These are phyloP conservation scores for Leucophenga varia DNA, from an alignment of 1,140 invertebrate genomes.

Conservation along the genomic window DNA sequence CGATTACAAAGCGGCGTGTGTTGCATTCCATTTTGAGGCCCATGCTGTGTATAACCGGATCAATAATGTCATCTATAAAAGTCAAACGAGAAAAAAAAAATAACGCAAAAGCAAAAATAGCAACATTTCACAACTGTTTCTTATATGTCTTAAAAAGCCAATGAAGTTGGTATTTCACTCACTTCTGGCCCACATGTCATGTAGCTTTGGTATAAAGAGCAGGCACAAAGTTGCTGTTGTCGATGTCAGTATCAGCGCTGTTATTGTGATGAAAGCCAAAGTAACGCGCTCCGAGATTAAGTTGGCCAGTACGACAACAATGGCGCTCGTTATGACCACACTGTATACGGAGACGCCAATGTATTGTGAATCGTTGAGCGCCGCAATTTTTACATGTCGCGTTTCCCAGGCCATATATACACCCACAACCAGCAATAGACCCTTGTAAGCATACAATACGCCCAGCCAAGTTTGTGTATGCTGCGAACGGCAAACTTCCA, in stretches of 20 bases:
- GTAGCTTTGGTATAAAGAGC: constrained; percentile 82
- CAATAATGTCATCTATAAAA: constrained; percentile 67
- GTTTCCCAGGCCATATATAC: constrained; percentile 99
- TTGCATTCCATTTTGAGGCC: constrained; percentile 86
- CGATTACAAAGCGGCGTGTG: constrained; percentile 73
- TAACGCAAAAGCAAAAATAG: neutral
- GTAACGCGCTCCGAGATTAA: constrained; percentile 82
- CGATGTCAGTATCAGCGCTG: constrained; percentile 78
- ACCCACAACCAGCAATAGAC: constrained; percentile 80
- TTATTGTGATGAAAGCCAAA: constrained; percentile 79
- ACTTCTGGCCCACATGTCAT: constrained; percentile 66
- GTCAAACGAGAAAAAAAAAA: neutral
- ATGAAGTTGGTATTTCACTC: too few relatives aligned
- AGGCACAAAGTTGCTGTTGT: constrained; percentile 84
- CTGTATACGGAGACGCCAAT: constrained; percentile 92
- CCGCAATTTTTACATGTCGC: constrained; percentile 93
- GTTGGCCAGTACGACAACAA: constrained; percentile 82
- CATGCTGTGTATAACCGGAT: constrained; percentile 83
- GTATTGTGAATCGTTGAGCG: constrained; percentile 95
- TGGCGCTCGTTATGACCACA: constrained; percentile 82
- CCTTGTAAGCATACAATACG: constrained; percentile 87
- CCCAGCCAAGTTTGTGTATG: constrained; percentile 86
- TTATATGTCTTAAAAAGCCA: neutral
- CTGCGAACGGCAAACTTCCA: constrained; percentile 82
- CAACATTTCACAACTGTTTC: neutral